Conservation (phyloP, 1,140 invertebrate genomes). For the Dendroctonus ponderosae region DNA sequence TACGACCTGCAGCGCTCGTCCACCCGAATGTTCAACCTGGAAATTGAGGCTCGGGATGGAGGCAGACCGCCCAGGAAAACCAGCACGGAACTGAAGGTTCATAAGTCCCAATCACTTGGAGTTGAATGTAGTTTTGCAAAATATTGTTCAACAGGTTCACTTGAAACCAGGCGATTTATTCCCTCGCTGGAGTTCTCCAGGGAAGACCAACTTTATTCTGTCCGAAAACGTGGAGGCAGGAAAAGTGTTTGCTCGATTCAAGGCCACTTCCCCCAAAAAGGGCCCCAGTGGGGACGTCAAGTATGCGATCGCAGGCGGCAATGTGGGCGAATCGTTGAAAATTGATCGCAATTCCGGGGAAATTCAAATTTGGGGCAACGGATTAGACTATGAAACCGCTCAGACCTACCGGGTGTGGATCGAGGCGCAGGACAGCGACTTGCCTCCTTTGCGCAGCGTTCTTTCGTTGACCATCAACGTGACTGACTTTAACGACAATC, state of each 20-base stretch:
- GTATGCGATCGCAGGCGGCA: conserved; percentile 85
- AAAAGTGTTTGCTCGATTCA: conserved; percentile 68
- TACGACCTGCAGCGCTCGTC: conserved; percentile 55
- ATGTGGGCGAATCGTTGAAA: conserved; percentile 79
- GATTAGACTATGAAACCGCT: conserved; percentile 86
- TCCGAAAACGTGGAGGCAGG: conserved; percentile 76
- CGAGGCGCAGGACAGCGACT: conserved; percentile 83
- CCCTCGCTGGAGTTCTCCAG: conserved; percentile 68
- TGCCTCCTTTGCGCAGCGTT: conserved; percentile 73
- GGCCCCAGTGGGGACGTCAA: conserved; percentile 65
- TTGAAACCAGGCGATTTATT: conserved; percentile 71
- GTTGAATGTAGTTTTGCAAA: background rate
- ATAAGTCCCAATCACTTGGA: too few relatives aligned
- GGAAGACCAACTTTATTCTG: conserved; percentile 70
- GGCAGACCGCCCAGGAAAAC: conserved; percentile 64
- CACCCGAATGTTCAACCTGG: conserved; percentile 65
- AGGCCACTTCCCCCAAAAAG: conserved; percentile 71
- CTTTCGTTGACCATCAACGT: conserved; percentile 79
- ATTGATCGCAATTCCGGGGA: conserved; percentile 79
- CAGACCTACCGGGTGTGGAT: conserved; percentile 89
- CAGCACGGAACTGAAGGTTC: conserved; percentile 66
- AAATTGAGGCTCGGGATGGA: conserved; percentile 71
- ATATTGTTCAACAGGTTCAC: conserved; percentile 7
- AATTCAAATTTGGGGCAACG: conserved; percentile 71
- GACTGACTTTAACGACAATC: conserved; percentile 89